A percentile compares a stretch with the other conserved stretches of the same genome.
These are phyloP conservation scores for Listronotus bonariensis DNA, from an alignment of 1,140 invertebrate species.

Conservation along the genomic window DNA sequence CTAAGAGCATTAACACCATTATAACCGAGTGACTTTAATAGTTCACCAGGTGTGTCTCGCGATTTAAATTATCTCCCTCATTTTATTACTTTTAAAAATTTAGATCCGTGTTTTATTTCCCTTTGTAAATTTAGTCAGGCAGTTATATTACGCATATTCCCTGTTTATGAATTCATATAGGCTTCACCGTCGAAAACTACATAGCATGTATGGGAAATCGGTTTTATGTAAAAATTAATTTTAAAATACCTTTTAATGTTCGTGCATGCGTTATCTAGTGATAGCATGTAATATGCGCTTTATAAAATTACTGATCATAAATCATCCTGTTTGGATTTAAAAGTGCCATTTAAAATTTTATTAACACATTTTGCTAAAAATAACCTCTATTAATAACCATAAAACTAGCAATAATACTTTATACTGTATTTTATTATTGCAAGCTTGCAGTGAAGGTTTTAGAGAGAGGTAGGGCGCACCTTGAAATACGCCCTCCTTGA, in stretches of 20 bases:
- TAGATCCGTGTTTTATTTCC: slow-evolving; percentile 31
- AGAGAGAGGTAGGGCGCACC: no score
- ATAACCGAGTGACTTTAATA: slow-evolving; percentile 17
- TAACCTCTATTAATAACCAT: no score
- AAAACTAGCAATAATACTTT: no score
- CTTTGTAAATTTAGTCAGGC: slow-evolving; percentile 29
- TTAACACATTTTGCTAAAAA: no score
- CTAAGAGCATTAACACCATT: slow-evolving; percentile 1
- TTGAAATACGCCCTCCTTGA: no score
- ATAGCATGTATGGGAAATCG: slow-evolving; percentile 23
- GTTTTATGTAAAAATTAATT: slow-evolving; percentile 33
- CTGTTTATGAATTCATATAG: slow-evolving; percentile 35
- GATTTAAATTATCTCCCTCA: slow-evolving; percentile 27
- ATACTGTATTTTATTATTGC: no score
- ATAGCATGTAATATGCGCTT: slow-evolving; percentile 24
- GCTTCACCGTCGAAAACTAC: slow-evolving; percentile 30
- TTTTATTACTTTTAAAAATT: slow-evolving; percentile 36
- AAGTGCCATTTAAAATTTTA: no score
- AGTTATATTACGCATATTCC: slow-evolving; percentile 31
- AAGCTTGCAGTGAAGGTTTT: no score
- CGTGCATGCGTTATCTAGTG: slow-evolving; percentile 19
- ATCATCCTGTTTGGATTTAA: slow-evolving; percentile 1
- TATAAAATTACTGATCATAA: slow-evolving; percentile 10
- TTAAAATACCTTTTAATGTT: slow-evolving; percentile 31
- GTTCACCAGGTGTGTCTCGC: slow-evolving; percentile 27